Base-by-base conservation (phyloP, 2,113 vertebrate species). In the Montifringilla adamsi region DNA sequence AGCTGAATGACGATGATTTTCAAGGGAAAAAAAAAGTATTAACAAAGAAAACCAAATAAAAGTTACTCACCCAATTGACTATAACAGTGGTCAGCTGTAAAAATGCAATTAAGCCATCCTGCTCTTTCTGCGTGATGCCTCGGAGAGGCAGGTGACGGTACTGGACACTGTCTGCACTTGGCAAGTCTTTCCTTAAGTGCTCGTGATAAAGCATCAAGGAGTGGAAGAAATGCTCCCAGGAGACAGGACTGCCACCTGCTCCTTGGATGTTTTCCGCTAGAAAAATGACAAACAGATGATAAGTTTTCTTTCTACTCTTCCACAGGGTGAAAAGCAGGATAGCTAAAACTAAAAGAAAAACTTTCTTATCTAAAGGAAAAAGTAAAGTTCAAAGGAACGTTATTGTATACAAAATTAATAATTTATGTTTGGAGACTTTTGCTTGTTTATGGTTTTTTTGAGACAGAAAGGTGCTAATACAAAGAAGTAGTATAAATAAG, bases 191-290 rank as follows among this genome's bases (percentile, higher is more conserved):
- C 56, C 99, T 98, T 93, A 99, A 98, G 95, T 99, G 99, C 66
- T 99, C 99, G 4, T 99, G 99, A 96, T 99, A 99, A 17, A 99
- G 98, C 98, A 99, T 99, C 44, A 99, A 98, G 6, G 99, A 99
- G 91, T 99, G 99, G 94, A 99, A 99, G 88, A 99, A 99, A 97
- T 99, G 99, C 66, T 99, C 99, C 99, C 99, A 99, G 28, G 99
- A 99, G 79, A 99, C 99, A 13, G 99, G 98, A 89, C 98, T 99
- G 84, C 99, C 99, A 19, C 99, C 98, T 26, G 98, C 97, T 79
- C 98, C 98, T 97, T 99, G 99, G 74, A 99, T 98, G 96, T 99
- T 99, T 97, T 99, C 99, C 70, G 95, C 99, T 99, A 87, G 67
- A 93, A 96, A 87, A 64, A 83, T 23, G n/a, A 76, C 53, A 87